Evolutionary conservation across 2,888 invertebrate genomes (phyloP), one percentile per base, ranked within the genome.

Genomic region (Thelaira solivaga): DNA sequence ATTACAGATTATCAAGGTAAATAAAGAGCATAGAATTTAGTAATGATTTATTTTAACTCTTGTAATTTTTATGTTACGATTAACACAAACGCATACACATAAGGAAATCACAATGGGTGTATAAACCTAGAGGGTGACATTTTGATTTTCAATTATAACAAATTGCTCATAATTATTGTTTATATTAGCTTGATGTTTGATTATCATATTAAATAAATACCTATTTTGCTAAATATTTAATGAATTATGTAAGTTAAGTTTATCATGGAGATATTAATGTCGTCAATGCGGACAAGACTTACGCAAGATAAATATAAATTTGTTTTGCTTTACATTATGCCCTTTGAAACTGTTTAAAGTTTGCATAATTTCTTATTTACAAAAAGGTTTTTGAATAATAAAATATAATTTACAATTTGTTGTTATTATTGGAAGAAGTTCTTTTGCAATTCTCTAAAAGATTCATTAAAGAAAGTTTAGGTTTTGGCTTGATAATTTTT

Each of bases 111-210:
- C 57, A 67, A 61, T 65, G 67, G 72, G 76, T 72, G 67, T 53
- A 67, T 41, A 49, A 18, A 1, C 73, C 71, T 47, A 13, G 39
- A 62, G 76, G 73, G 67, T 68, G 73, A 73, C 67, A 67, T 26
- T 65, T 57, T 59, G 45, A 67, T 65, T 64, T 78, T 64, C 77
- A 74, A 74, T 74, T 69, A 64, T 36, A 64, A 57, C 49, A 59
- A 74, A 74, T 78, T 74, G 61, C 29, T 67, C 29, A 55, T 76
- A 76, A 76, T 76, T 67, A 76, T 76, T 72, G 47, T 74, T 67
- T 61, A 26, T 57, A 49, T 64, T 59, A 18, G 26, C 18, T 1
- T 45, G 22, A 55, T 43, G 24, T 61, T 47, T 31, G 55, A 62
- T 69, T 67, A 68, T 69, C 47, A 34, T 41, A 36, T 47, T 55